Evolutionary conservation across 2,797 vertebrate species (phyloP), one percentile per base, ranked within the genome.

Genomic region (Schizothorax lantsangensis): DNA sequence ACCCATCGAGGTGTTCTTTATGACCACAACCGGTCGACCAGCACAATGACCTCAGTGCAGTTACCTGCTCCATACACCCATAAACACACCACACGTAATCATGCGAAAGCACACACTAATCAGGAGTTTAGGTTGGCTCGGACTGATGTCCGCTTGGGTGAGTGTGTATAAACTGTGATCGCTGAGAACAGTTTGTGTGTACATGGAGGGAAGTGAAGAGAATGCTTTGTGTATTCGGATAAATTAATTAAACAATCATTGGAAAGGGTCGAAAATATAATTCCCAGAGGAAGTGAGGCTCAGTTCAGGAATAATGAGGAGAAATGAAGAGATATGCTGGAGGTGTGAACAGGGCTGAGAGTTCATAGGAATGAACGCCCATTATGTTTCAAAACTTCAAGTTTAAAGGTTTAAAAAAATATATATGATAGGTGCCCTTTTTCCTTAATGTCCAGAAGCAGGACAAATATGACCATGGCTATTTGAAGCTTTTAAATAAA

Each of bases 221-320:
- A 90, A 91, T 88, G 77, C 88, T 87, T 91, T 89, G 91, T 80
- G 38, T 91, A 90, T 83, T 88, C 84, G 38, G 86, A 66, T 90
- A 87, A 68, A 92, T 91, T 91, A 88, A 90, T 91, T 91, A 90
- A 90, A 92, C 90, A 89, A 87, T 89, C 7, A 68, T 85, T 91
- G 92, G 92, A 92, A 93, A 88, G 75, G 88, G 85, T 89, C 1
- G 40, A 86, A 86, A 85, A 83, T 80, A 83, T 3, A 78, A 88
- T 91, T 93, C 90, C 90, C 88, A 89, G 78, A 93, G 92, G 90
- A 94, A 92, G 91, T 81, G 75, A 90, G 68, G 86, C 89, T 84
- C 30, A 73, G 78, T 64, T 85, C 83, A 84, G 81, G 57, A 86
- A 62, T 78, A 74, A 85, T 71, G 57, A 23, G 38, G 69, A 79